Evolutionary conservation across 1,140 invertebrate species (phyloP).

Genomic region (Magallana ariakensis): DNA sequence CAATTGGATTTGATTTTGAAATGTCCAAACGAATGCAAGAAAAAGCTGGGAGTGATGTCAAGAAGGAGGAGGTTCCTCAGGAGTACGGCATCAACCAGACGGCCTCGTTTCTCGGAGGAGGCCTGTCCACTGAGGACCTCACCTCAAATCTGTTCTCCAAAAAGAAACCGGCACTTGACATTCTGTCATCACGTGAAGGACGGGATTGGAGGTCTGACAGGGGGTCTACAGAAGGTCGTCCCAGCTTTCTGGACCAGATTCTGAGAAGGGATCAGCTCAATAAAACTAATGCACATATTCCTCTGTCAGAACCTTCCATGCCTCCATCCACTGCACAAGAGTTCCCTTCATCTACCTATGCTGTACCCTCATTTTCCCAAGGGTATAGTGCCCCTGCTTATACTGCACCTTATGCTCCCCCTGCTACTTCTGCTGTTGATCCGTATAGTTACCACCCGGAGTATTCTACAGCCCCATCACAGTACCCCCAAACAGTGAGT

Average conservation of each 20-base stretch:
- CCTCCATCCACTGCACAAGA: neutral
- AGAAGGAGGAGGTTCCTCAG: constrained; percentile 59
- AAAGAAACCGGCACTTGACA: constrained; percentile 48
- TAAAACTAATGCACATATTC: neutral
- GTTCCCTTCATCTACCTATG: neutral
- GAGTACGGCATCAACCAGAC: constrained; percentile 70
- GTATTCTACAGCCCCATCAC: neutral
- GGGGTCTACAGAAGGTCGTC: neutral
- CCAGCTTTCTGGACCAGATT: constrained; percentile 22
- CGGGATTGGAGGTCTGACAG: neutral
- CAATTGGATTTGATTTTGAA: constrained; percentile 79
- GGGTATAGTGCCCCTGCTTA: neutral
- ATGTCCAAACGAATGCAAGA: constrained; percentile 79
- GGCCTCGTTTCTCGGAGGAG: constrained; percentile 74
- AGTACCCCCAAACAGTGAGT: neutral
- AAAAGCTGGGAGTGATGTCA: constrained; percentile 64
- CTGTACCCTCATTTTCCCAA: neutral
- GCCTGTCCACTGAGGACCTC: constrained; percentile 59
- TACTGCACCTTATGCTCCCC: neutral
- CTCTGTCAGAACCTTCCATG: neutral
- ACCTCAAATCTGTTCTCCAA: constrained; percentile 52
- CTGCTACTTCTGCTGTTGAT: neutral
- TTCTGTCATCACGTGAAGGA: neutral
- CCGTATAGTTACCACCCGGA: neutral
- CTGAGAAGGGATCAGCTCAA: neutral